Evolutionary conservation across 1,140 invertebrate species (phyloP), one percentile per base, ranked within the genome.

Genomic region (Zaprionus camerounensis): DNA sequence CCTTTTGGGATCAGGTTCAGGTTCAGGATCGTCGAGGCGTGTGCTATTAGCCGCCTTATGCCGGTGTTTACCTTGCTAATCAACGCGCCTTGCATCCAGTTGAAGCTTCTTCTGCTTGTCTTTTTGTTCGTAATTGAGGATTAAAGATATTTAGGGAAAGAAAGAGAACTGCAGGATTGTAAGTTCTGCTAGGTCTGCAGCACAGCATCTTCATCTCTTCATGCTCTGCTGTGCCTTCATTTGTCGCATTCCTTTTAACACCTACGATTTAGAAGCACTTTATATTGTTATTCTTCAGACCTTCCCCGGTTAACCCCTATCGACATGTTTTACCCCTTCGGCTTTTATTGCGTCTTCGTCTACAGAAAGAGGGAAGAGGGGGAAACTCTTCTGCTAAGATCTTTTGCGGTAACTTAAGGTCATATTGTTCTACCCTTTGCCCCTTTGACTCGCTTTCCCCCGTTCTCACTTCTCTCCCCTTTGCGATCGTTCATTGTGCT

Each of bases 221-320:
- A 34, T 34, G 31, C 31, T 34, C 2, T 11, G 26, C 53, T 56
- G 41, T 17, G 41, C 41, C n/a, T 17, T 17, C 74, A 76, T 76
- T 76, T 76, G 74, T 57, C 62, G 69, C 70, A 62, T 64, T 57
- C 17, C 56, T 78, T 80, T 80, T 74, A 80, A 80, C 78, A 80
- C 78, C 75, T 80, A 80, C 78, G 55, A 78, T 73, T 80, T 78
- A 80, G 59, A 36, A 20, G 51, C 61, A 17, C n/a, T 57, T 63
- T 38, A 17, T 46, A 15, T 26, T 68, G 75, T 68, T 68, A 36
- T 63, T 34, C 38, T 13, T 17, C 5, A 15, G 3, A 49, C 44
- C 58, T 44, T 67, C 41, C 51, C 44, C 55, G 20, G 26, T 53
- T 24, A 58, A 58, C 34, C 34, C 41, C 41, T 46, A 46, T 46